A percentile compares a stretch with the other conserved stretches of the same genome.
Evolutionary conservation across 1,140 invertebrate species (phyloP).

Genomic region (Lepidurus packardi): DNA sequence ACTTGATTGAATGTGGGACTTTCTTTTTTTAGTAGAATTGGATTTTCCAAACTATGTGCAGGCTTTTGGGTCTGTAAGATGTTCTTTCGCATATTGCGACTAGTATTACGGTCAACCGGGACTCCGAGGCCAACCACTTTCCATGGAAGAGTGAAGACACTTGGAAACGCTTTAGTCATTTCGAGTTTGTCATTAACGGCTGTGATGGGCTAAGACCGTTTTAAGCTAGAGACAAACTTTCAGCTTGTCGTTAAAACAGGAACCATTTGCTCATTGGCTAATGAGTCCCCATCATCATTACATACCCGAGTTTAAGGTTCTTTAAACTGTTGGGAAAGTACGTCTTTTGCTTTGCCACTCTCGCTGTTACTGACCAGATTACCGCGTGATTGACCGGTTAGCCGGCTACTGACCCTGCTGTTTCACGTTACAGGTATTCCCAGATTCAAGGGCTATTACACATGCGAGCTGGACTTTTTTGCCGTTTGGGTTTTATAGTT

Average conservation of each 20-base stretch:
- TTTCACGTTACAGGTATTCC: constrained; percentile 21
- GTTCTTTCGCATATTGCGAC: background rate
- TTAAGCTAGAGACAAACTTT: background rate
- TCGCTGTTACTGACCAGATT: background rate
- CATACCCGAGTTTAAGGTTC: too few relatives aligned
- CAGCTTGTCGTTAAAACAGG: too few relatives aligned
- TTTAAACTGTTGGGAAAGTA: background rate
- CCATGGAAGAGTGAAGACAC: background rate
- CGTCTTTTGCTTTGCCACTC: background rate
- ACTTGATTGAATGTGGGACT: background rate
- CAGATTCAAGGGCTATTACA: background rate
- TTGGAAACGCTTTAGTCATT: background rate
- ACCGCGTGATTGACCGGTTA: background rate
- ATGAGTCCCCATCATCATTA: too few relatives aligned
- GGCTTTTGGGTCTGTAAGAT: background rate
- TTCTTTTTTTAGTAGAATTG: background rate
- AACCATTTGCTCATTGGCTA: too few relatives aligned
- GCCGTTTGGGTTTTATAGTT: background rate
- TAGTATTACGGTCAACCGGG: constrained; percentile 16
- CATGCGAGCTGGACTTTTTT: background rate
- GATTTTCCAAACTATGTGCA: background rate
- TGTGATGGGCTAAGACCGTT: background rate
- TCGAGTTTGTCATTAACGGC: background rate
- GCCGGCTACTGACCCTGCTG: background rate
- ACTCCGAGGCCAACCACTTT: constrained; percentile 12